Conservation (phyloP, 2,888 invertebrate species). For the Amaurobius ferox region DNA sequence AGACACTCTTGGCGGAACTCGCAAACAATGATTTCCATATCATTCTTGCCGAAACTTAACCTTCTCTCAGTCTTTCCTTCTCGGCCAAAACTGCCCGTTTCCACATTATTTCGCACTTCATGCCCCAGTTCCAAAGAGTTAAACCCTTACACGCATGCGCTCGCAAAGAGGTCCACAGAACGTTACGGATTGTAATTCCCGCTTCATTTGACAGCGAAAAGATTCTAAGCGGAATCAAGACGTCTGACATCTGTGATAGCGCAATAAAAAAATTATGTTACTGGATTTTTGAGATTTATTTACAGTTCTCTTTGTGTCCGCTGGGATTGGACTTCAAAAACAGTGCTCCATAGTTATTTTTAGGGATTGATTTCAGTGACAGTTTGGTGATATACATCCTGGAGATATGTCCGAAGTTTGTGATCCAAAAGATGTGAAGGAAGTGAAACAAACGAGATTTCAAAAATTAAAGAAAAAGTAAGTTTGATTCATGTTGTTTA, state of each 20-base stretch:
- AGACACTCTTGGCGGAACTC: neutral
- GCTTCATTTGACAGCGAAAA: constrained; percentile 8
- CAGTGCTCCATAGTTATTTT: too few species aligned
- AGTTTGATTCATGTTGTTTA: constrained; percentile 21
- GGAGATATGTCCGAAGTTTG: neutral
- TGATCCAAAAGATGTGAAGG: constrained; percentile 34
- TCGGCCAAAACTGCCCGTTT: neutral
- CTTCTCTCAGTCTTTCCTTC: neutral
- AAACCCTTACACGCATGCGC: neutral
- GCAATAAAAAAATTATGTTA: neutral
- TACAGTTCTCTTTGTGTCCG: too few species aligned
- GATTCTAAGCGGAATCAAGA: neutral
- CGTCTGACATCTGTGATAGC: neutral
- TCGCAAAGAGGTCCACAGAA: neutral
- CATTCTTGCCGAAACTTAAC: neutral
- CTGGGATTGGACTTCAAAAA: too few species aligned
- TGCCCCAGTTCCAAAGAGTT: neutral
- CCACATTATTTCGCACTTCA: neutral
- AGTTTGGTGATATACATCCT: too few species aligned
- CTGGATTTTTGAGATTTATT: neutral
- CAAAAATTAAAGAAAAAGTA: constrained; percentile 67
- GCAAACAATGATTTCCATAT: neutral
- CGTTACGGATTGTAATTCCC: neutral
- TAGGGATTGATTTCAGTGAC: too few species aligned
- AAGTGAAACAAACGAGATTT: constrained; percentile 48